Percentiles rank a stretch among this genome's conserved stretches.
phyloP scores from a whole-genome alignment of 2,113 vertebrate genomes.

The Malurus elegans region DNA sequence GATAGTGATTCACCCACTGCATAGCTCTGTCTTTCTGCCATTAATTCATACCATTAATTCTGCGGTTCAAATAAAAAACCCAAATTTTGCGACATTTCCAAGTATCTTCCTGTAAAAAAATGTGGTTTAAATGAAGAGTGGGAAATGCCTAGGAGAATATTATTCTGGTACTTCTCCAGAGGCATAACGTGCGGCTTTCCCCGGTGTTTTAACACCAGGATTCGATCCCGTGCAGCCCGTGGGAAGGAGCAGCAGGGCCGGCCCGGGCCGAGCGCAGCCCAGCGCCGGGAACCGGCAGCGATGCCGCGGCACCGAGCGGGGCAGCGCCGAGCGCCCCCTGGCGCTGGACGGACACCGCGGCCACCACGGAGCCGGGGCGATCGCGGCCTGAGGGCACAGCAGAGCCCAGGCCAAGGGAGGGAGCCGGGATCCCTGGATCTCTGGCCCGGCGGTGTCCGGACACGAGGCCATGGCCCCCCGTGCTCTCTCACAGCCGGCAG shows the following conservation, averaged over 20 bases:
- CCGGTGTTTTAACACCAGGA: neutral
- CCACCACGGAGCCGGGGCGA: too few relatives aligned
- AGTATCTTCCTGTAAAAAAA: neutral
- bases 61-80: neutral
- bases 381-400: fast-evolving
- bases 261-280: neutral
- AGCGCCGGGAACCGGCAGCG: fast-evolving
- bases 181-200: neutral
- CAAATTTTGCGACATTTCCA: neutral
- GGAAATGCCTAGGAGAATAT: neutral
- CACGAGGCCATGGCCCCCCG: fast-evolving
- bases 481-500: fast-evolving
- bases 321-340: neutral
- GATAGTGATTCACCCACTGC: neutral
- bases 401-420: fast-evolving
- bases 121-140: neutral
- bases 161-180: neutral
- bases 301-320: fast-evolving
- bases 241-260: neutral
- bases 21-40: neutral
- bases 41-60: neutral
- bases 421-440: fast-evolving
- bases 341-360: neutral
- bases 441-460: fast-evolving
- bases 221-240: neutral